phyloP scores from a whole-genome alignment of 2,797 vertebrate species.

The Sylvia borin region DNA sequence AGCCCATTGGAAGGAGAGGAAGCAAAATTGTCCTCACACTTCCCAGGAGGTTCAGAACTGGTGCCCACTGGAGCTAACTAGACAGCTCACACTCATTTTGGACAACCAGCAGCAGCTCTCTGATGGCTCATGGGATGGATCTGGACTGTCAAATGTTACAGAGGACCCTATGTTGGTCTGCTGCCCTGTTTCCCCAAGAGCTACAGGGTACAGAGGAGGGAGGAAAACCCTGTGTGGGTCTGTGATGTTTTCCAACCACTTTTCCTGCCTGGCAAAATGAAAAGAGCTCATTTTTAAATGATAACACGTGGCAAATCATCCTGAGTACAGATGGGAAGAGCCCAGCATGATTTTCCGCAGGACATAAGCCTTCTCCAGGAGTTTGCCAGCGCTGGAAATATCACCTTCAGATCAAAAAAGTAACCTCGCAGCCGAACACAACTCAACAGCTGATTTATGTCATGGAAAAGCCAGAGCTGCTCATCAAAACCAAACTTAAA shows the following conservation, averaged over 20 bases:
- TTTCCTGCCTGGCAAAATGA: background rate
- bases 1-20: background rate
- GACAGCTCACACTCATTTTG: background rate
- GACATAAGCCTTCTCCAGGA: background rate
- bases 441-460: background rate
- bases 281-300: background rate
- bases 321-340: background rate
- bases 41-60: background rate
- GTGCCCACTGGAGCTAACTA: background rate
- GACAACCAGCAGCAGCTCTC: background rate
- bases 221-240: background rate
- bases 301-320: background rate
- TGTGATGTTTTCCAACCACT: background rate
- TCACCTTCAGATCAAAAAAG: conserved; percentile 10
- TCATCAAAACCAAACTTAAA: background rate
- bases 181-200: background rate
- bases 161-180: background rate
- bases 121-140: accelerated
- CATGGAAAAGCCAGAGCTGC: background rate
- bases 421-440: accelerated
- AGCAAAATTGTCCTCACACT: background rate
- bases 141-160: background rate
- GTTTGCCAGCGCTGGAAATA: background rate
- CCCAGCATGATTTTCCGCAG: background rate
- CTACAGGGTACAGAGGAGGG: background rate